Evolutionary conservation across 2,888 invertebrate genomes (phyloP), one percentile per base, ranked within the genome.

Genomic region (Chloroclysta siterata): DNA sequence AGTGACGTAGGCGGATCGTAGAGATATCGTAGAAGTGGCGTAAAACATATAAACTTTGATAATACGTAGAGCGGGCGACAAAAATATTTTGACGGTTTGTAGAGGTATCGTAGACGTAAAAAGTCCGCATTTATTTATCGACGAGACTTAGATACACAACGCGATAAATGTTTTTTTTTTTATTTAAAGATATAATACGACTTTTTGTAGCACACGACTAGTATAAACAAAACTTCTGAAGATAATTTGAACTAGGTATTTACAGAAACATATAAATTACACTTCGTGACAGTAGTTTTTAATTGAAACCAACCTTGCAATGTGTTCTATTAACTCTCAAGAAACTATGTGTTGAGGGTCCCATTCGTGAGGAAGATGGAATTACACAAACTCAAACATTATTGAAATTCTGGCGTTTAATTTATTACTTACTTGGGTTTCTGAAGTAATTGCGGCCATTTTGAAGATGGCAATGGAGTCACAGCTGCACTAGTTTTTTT

Each of bases 321-420:
- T 62, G 63, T 48, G 58, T 68, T 63, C 63, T 69, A 70, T 68
- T 68, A 66, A 70, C 47, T 60, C 54, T 10, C 22, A 56, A 68
- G 72, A 65, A 70, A 69, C 70, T 69, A 72, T 70, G 70, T 54
- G 50, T 41, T 65, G 60, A 69, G 58, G 69, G 68, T 54, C 65
- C 59, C 65, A 64, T 68, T 68, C 60, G 67, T 63, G 67, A 64
- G 60, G 53, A 61, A 63, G 65, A 69, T 63, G 65, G 63, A 70
- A 72, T 70, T 68, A 69, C 69, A 62, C 63, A 56, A 70, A 66
- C 69, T 65, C 68, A 61, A 58, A 65, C 66, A 59, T 73, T 72
- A 72, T 73, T 73, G 65, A 63, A 63, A 70, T 70, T 64, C 64
- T 65, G 55, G 57, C 28, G 60, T 64, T 69, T 68, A 65, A 70